These are phyloP conservation scores for Leiothrix lutea DNA, from an alignment of 2,113 vertebrate genomes.

Conservation along the genomic window DNA sequence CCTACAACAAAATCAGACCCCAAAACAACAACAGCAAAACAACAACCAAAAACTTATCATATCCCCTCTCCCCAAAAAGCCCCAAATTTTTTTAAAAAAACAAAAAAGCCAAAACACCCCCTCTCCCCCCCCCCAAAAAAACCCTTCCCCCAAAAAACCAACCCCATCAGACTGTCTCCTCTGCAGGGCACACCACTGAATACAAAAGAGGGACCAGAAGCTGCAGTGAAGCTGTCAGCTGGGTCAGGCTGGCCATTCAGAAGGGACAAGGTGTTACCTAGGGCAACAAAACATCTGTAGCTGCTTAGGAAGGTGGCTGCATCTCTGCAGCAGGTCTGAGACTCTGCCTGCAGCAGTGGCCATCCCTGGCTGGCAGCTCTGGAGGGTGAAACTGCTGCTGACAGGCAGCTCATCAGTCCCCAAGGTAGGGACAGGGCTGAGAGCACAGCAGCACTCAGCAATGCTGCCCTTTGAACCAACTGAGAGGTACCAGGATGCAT, in stretches of 20 bases:
- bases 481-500: background rate
- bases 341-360: background rate
- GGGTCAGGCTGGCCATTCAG: background rate
- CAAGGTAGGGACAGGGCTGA: background rate
- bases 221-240: background rate
- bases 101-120: no score
- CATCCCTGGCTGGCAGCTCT: background rate
- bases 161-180: no score
- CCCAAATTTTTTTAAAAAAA: background rate
- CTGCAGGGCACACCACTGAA: background rate
- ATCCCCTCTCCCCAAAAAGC: rapidly evolving
- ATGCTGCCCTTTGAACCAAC: background rate
- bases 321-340: background rate
- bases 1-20: background rate
- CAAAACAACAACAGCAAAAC: background rate
- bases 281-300: background rate
- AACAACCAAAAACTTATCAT: background rate
- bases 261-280: background rate
- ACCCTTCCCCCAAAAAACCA: background rate
- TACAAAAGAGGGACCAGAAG: background rate
- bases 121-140: no score
- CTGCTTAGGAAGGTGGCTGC: background rate
- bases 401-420: background rate
- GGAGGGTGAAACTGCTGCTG: background rate
- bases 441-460: background rate